Base-by-base conservation (phyloP, 2,797 vertebrate species). In the Leptodactylus fallax region DNA sequence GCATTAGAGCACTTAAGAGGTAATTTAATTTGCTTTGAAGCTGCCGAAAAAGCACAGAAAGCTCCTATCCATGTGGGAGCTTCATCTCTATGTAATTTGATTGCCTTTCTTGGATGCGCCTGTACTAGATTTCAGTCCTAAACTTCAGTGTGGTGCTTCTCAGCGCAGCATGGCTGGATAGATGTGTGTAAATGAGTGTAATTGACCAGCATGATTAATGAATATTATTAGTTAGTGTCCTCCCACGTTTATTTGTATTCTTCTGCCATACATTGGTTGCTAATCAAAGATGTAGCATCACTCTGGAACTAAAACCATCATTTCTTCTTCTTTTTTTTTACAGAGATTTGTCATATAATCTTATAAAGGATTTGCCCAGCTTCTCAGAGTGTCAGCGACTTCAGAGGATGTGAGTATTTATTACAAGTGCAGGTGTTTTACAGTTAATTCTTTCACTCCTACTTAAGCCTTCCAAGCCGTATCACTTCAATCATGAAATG, bases 271-370 rank as follows among this genome's bases (percentile, higher is more conserved):
- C 36, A 36, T 36, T 2, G 36, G 2, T 36, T 4, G 47, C 23
- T 49, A 21, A 53, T 36, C 27, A 21, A 5, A n/a, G 45, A 58
- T 47, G 51, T 51, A 25, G 53, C 8, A 65, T 36, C 27, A 47
- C 49, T 81, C 58, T 61, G 55, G 23, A 19, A 3, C 12, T 84
- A n/a, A 47, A 45, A 25, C 67, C 51, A 8, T 45, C 27, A 45
- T 51, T n/a, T 19, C 92, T 90, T 14, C 93, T 36, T 93, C 87
- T 95, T 19, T 88, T 93, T 87, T 95, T 19, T 88, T 94, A 90
- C 94, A 99, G 98, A 53, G 98, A 99, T 92, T 94, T 98, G 61
- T 98, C 97, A 53, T 97, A 97, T 88, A 98, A 99, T 92, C 93
- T 93, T 27, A 94, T 99, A 90, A 94, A 96, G 94, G 94, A 95